A percentile compares a stretch with the other conserved stretches of the same genome.
Conservation (phyloP, 1,140 invertebrate species). For the Brachionus plicatilis region DNA sequence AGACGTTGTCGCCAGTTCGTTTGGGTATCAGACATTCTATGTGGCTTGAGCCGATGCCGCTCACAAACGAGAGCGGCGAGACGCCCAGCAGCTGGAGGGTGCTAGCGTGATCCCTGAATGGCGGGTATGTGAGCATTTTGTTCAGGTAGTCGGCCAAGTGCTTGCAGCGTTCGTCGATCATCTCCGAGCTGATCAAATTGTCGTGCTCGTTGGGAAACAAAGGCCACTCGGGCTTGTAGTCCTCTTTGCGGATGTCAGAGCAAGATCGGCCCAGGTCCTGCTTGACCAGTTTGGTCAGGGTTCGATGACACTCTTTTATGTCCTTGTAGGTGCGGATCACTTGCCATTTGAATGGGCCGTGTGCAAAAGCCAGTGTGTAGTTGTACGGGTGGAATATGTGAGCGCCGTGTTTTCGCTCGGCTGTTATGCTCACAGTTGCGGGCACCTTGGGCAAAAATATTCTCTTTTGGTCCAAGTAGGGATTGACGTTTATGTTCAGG, state of each 20-base stretch:
- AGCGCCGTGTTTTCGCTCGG: slow-evolving; percentile 32
- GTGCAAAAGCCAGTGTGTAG: slow-evolving; percentile 21
- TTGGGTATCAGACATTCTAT: not conserved
- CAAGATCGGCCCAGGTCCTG: slow-evolving; percentile 18
- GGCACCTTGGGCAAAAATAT: not conserved
- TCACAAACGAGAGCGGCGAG: not conserved
- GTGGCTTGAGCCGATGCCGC: not conserved
- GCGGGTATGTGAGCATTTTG: slow-evolving; percentile 13
- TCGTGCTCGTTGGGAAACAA: slow-evolving; percentile 37
- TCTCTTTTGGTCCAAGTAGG: not conserved
- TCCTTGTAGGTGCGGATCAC: not conserved
- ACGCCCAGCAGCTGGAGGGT: not conserved
- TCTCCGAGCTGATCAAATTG: not conserved
- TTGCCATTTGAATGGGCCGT: slow-evolving; percentile 23
- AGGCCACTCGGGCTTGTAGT: slow-evolving; percentile 18
- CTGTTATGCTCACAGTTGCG: not conserved
- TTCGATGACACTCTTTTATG: slow-evolving; percentile 17
- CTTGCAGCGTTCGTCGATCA: slow-evolving; percentile 15
- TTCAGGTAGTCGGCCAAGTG: slow-evolving; percentile 19
- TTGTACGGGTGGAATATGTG: slow-evolving; percentile 39
- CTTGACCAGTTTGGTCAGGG: slow-evolving; percentile 8
- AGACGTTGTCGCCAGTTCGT: slow-evolving; percentile 32
- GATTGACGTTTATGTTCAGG: slow-evolving; percentile 9
- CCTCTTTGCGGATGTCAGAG: slow-evolving; percentile 13
- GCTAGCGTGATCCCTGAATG: slow-evolving; percentile 10